phyloP scores from a whole-genome alignment of 1,140 invertebrate species.

The Lamellibrachia luymesi region DNA sequence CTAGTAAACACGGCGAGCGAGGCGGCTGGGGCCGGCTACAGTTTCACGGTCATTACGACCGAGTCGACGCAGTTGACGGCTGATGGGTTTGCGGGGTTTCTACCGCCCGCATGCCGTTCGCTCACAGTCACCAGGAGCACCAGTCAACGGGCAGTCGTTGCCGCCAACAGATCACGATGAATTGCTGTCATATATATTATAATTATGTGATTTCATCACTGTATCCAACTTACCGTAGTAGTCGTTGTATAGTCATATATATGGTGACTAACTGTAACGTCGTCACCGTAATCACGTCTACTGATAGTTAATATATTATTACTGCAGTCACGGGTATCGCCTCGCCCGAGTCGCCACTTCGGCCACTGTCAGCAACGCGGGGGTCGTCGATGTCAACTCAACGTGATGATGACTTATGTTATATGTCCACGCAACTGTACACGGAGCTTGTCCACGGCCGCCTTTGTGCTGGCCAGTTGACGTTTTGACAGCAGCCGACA shows the following conservation, averaged over 20 bases:
- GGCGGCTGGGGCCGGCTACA: not conserved
- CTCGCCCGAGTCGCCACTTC: not conserved
- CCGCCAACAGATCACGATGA: not conserved
- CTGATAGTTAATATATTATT: not conserved
- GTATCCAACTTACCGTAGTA: not conserved
- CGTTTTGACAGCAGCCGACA: not conserved
- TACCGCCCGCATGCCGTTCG: not conserved
- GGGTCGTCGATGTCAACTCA: not conserved
- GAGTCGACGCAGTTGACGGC: not conserved
- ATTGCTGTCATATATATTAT: not conserved
- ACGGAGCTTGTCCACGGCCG: not conserved
- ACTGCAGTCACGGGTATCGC: not conserved
- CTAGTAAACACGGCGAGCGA: not conserved
- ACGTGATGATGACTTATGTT: not conserved
- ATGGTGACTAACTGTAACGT: not conserved
- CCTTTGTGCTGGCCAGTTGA: not conserved
- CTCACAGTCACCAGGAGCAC: not conserved
- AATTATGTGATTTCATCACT: not conserved
- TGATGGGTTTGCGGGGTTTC: not conserved
- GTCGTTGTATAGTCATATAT: not conserved
- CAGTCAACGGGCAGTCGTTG: not conserved
- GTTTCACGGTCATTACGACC: not conserved
- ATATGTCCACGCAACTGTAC: not conserved
- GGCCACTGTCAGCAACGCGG: not conserved
- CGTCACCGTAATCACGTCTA: not conserved